These are phyloP conservation scores for Drosophila testacea DNA, from an alignment of 2,888 invertebrate genomes.

Conservation along the genomic window DNA sequence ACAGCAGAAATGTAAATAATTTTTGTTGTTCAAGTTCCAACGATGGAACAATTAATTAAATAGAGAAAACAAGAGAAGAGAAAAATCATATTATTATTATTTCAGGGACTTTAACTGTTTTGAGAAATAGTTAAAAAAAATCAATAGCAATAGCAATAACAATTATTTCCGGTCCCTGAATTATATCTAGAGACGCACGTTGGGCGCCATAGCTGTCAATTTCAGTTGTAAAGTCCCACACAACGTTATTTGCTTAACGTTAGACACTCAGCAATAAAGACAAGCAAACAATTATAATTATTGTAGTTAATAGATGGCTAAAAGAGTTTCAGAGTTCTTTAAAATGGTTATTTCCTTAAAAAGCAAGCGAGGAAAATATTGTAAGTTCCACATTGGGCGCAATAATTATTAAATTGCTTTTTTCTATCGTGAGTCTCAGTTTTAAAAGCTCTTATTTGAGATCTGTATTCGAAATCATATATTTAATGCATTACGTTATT, in stretches of 20 bases:
- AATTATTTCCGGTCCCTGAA: no score
- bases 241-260: no score
- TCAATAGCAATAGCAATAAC: no score
- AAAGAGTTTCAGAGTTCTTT: no score
- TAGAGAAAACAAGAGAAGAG: neutral
- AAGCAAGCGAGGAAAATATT: neutral
- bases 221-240: neutral
- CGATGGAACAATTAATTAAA: neutral
- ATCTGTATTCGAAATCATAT: neutral
- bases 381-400: neutral
- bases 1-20: neutral
- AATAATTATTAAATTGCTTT: neutral
- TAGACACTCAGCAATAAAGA: no score
- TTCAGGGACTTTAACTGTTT: no score
- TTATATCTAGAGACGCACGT: neutral
- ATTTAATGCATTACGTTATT: constrained; percentile 10
- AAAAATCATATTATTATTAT: neutral
- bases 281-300: no score
- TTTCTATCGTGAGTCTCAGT: neutral
- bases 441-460: neutral
- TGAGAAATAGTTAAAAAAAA: no score
- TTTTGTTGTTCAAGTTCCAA: neutral
- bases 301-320: no score
- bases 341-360: neutral
- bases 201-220: neutral